These are phyloP conservation scores for Coracias cyanogaster DNA, from an alignment of 2,797 vertebrate species.

Conservation along the genomic window DNA sequence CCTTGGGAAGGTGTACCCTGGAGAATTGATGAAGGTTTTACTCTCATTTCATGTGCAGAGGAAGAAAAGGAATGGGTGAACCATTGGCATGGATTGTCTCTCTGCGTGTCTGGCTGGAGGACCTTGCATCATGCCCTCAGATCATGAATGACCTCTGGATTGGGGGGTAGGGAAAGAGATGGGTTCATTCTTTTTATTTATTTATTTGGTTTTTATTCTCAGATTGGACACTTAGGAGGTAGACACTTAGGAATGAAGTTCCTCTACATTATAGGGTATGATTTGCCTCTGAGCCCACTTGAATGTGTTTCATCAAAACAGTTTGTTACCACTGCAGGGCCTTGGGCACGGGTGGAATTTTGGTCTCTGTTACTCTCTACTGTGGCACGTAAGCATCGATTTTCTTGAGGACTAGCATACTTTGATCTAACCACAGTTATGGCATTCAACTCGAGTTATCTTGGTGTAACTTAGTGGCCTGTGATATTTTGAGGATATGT, in stretches of 20 bases:
- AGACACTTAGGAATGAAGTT: background rate
- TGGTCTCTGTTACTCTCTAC: background rate
- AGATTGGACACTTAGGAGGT: too few species aligned
- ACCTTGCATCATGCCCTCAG: background rate
- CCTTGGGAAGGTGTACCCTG: background rate
- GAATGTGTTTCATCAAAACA: background rate
- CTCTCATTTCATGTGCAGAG: background rate
- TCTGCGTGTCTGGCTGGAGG: background rate
- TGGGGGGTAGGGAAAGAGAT: background rate
- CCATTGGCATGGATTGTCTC: background rate
- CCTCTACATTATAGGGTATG: background rate
- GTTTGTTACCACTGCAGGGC: background rate
- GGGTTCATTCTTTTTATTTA: background rate
- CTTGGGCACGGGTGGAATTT: background rate
- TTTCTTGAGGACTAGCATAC: background rate
- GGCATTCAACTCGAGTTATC: background rate
- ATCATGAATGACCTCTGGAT: background rate
- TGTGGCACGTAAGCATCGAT: background rate
- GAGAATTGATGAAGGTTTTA: background rate
- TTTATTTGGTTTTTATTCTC: background rate
- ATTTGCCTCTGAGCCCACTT: background rate
- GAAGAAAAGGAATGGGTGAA: background rate
- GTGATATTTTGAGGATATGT: background rate
- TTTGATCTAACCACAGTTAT: background rate
- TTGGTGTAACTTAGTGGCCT: background rate